phyloP scores from a whole-genome alignment of 2,888 invertebrate genomes.

The Orchesella flavescens region DNA sequence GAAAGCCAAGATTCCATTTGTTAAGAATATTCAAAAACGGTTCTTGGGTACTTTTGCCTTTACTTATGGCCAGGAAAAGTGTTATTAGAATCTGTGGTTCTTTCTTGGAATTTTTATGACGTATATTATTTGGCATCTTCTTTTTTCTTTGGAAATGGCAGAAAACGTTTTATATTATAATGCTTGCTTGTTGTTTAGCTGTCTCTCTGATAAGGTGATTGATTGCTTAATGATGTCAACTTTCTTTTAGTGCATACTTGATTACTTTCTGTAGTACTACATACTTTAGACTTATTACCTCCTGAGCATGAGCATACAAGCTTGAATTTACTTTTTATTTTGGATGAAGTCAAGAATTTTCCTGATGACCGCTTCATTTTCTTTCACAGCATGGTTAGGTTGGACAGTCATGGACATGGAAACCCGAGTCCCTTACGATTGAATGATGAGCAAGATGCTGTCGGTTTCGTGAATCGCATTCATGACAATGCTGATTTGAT shows the following conservation, averaged over 20 bases:
- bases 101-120: conserved; percentile 30
- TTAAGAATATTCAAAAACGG: too few species aligned
- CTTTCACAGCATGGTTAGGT: conserved; percentile 38
- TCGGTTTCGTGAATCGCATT: conserved; percentile 64
- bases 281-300: too few species aligned
- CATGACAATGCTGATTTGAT: conserved; percentile 69
- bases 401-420: conserved; percentile 52
- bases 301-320: too few species aligned
- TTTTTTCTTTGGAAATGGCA: conserved; percentile 1
- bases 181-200: conserved; percentile 1
- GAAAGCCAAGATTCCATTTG: too few species aligned
- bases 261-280: not conserved
- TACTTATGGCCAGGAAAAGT: too few species aligned
- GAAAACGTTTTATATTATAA: not conserved
- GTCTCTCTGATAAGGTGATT: conserved; percentile 38
- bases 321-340: too few species aligned
- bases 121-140: not conserved
- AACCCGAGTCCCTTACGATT: conserved; percentile 59
- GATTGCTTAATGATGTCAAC: conserved; percentile 16
- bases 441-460: conserved; percentile 61
- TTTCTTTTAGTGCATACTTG: not conserved
- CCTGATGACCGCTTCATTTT: not conserved
- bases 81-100: too few species aligned
- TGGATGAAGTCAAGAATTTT: too few species aligned
- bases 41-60: too few species aligned